phyloP scores from a whole-genome alignment of 2,888 invertebrate genomes.

The Azorinus chamasolen region DNA sequence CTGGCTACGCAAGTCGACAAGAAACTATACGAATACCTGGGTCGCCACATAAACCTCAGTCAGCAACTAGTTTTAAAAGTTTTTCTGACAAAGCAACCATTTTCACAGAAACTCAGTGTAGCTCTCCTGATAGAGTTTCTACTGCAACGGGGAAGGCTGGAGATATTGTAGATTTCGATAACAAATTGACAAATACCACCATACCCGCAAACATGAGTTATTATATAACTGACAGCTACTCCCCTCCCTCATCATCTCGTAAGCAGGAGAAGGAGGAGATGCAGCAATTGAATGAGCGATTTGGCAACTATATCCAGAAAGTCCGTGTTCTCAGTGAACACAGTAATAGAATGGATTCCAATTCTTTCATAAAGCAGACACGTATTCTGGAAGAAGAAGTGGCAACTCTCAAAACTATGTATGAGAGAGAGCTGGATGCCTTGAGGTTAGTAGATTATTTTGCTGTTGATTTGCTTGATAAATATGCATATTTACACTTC shows the following conservation, averaged over 20 bases:
- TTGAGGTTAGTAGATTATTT: constrained; percentile 70
- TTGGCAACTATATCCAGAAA: constrained; percentile 75
- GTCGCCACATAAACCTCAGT: constrained; percentile 35
- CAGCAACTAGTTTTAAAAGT: constrained; percentile 20
- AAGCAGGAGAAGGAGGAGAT: constrained; percentile 79
- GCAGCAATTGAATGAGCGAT: constrained; percentile 79
- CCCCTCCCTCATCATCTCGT: constrained; percentile 54
- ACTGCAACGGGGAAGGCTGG: background rate
- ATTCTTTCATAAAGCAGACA: constrained; percentile 77
- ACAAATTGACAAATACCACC: constrained; percentile 13
- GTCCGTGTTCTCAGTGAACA: constrained; percentile 78
- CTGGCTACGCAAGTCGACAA: constrained; percentile 63
- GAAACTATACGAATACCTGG: constrained; percentile 53
- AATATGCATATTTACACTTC: no score
- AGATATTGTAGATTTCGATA: constrained; percentile 1
- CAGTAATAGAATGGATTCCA: constrained; percentile 73
- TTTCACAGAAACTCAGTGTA: constrained; percentile 6
- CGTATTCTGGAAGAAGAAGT: constrained; percentile 82
- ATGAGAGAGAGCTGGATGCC: constrained; percentile 81
- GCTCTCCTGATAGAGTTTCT: constrained; percentile 9
- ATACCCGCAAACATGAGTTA: constrained; percentile 52
- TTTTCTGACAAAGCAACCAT: constrained; percentile 1
- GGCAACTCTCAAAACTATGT: constrained; percentile 76
- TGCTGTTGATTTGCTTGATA: no score
- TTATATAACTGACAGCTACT: constrained; percentile 49